Evolutionary conservation across 2,797 vertebrate species (phyloP).

Genomic region (Fratercula arctica): DNA sequence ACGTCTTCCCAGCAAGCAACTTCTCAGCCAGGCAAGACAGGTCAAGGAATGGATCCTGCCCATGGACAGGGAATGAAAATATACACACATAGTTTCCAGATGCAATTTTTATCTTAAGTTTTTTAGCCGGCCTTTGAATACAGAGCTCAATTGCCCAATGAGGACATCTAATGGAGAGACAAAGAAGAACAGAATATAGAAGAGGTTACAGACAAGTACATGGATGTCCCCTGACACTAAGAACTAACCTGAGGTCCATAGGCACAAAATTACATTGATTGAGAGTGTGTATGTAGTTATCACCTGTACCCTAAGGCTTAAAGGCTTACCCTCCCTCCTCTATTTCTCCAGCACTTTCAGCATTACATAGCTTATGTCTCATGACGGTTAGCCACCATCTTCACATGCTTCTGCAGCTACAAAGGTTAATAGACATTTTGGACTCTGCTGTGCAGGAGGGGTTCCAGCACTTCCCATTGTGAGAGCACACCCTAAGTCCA

Average conservation of each 20-base stretch:
- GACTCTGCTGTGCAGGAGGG: neutral
- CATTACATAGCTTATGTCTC: neutral
- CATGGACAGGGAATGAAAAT: neutral
- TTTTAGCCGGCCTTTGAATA: neutral
- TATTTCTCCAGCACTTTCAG: neutral
- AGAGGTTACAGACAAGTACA: neutral
- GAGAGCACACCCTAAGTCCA: neutral
- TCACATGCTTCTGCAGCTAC: neutral
- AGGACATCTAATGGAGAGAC: conserved; percentile 65
- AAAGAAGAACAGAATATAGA: neutral
- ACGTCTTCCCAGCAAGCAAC: neutral
- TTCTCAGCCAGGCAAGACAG: neutral
- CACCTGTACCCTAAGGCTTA: neutral
- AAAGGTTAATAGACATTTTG: neutral
- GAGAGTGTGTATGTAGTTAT: neutral
- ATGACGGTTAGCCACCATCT: neutral
- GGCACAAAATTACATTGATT: neutral
- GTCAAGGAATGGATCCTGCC: neutral
- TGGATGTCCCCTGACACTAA: neutral
- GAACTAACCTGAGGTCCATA: neutral
- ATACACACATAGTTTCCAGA: neutral
- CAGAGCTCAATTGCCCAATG: conserved; percentile 29
- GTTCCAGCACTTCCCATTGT: neutral
- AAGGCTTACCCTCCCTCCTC: neutral
- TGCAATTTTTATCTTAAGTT: neutral